Base-by-base conservation (phyloP, 2,888 invertebrate genomes). In the Andrena praecox region DNA sequence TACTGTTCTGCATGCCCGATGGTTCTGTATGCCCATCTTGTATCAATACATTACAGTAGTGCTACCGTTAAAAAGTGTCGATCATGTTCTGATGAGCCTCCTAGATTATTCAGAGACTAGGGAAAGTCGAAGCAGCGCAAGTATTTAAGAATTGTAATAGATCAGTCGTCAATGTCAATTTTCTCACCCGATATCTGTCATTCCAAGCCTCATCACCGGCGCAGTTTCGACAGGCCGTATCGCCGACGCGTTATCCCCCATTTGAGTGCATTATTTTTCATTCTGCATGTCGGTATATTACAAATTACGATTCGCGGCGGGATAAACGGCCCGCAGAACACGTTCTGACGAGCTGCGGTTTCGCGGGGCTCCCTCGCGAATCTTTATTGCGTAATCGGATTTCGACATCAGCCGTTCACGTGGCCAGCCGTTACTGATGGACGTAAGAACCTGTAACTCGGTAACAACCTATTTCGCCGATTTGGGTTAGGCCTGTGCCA, bases 371-470 rank as follows among this genome's bases (percentile, higher is more conserved):
- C 71, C 71, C 75, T 71, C 48, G 52, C 59, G 70, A 50, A 82
- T 75, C 75, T 71, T 59, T 62, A 72, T 69, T 27, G 59, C 59
- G 72, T 81, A 76, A 82, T 76, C 71, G 80, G 74, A 82, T 82
- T 76, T 76, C 76, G 64, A 48, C 64, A 76, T 76, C 62, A 79
- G 12, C 63, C 50, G 72, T 50, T 77, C 42, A 16, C 80, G 62
- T 54, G 80, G 48, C 72, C 50, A 10, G 29, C 24, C 16, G 59
- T 35, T 48, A 50, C 31, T 60, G 59, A 27, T 24, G 50, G 33
- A 50, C n/a, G 29, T 56, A 78, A 80, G 72, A 72, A 68, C 71
- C 27, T 68, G 63, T 73, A 73, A 66, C 68, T 48, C 64, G 73
- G 56, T 79, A 73, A 79, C 63, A 56, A 60, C n/a, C 80, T 66